A percentile compares a stretch with the other conserved stretches of the same genome.
phyloP scores from a whole-genome alignment of 2,797 vertebrate species.

The Apogon hyalosoma region DNA sequence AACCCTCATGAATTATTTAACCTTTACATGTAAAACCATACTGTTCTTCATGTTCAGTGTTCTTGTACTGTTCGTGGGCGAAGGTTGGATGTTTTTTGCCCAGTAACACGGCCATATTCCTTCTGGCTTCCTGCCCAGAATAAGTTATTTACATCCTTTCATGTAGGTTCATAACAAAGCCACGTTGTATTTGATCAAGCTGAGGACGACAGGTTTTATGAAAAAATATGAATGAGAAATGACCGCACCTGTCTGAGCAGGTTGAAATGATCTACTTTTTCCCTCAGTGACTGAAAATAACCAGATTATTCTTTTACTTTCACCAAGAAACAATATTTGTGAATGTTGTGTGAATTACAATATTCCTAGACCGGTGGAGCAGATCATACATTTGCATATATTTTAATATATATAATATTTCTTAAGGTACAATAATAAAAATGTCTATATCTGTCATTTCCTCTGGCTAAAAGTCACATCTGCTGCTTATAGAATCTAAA shows the following conservation, averaged over 20 bases:
- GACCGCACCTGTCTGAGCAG: conserved; percentile 3
- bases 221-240: conserved; percentile 9
- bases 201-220: conserved; percentile 21
- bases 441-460: too few species aligned
- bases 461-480: too few species aligned
- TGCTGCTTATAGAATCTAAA: too few species aligned
- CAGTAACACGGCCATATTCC: conserved; percentile 24
- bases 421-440: too few species aligned
- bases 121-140: conserved; percentile 47
- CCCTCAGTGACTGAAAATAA: background rate
- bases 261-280: background rate
- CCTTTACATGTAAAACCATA: background rate
- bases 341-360: background rate
- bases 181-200: background rate
- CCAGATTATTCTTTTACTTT: background rate
- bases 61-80: too few species aligned
- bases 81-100: background rate
- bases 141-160: conserved; percentile 40
- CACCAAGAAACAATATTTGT: background rate
- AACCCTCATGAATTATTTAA: conserved; percentile 15
- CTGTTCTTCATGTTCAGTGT: background rate
- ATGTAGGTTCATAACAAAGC: conserved; percentile 28
- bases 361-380: background rate
- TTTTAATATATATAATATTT: too few species aligned
- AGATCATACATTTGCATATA: too few species aligned